Evolutionary conservation across 1,140 invertebrate species (phyloP), one percentile per base, ranked within the genome.

Genomic region (Drosophila carrolli): DNA sequence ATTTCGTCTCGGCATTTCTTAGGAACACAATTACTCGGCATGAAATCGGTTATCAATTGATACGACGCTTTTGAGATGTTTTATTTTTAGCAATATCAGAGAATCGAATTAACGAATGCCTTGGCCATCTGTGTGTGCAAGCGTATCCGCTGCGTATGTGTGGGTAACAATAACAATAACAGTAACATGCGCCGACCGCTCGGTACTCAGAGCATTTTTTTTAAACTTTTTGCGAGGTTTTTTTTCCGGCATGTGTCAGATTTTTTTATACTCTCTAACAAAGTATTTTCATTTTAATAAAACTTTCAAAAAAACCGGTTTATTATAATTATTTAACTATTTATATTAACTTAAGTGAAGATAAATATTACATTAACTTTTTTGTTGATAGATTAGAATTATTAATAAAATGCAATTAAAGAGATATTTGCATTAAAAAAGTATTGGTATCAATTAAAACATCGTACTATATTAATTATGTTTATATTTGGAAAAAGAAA

Each of bases 41-140:
- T 9, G 8, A 63, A 51, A 53, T 43, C 50, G 61, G 82, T 75
- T 85, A 85, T 85, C 82, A 85, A 75, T 85, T 81, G 82, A 81
- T 57, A 58, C 60, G 41, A 57, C 78, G 75, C 57, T 54, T 63
- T 50, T 19, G 41, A 43, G 50, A 43, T 68, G 27, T 40, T 75
- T 62, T 84, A 81, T 84, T 81, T 81, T 84, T 84, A 85, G 78
- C 43, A 60, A 50, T 70, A 72, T 85, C 77, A 78, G 63, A 58
- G 54, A 41, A 51, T 40, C 67, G 32, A 59, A 46, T 43, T 41
- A 29, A 44, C 60, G 14, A 47, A 16, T n/a, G 47, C 65, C 32
- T 65, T 51, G 60, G 5, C 32, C 11, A 40, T 46, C 14, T 65
- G 23, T 54, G 23, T 40, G 11, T 19, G 14, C 27, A 14, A 41